These are phyloP conservation scores for Tolmerus cingulatus DNA, from an alignment of 2,888 invertebrate genomes.

Conservation along the genomic window DNA sequence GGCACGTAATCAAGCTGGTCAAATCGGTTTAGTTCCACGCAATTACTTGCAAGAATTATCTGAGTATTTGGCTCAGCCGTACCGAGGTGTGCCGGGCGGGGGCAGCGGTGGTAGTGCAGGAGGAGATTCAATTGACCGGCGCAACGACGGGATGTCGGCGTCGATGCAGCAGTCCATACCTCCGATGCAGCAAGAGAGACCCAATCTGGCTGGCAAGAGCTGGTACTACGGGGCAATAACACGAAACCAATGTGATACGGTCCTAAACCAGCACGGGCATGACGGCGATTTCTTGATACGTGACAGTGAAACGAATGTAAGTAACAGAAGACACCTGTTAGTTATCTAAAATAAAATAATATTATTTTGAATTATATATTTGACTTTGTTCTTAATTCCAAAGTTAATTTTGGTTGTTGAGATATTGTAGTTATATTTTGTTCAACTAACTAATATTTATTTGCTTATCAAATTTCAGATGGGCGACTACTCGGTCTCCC, in stretches of 20 bases:
- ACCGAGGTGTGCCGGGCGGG: constrained; percentile 68
- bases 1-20: constrained; percentile 91
- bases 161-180: constrained; percentile 54
- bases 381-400: too few species aligned
- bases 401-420: too few species aligned
- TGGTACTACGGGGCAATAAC: constrained; percentile 99
- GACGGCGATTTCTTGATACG: constrained; percentile 99
- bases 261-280: constrained; percentile 93
- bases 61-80: constrained; percentile 87
- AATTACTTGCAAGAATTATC: constrained; percentile 93
- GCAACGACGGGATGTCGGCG: constrained; percentile 60
- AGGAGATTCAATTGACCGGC: constrained; percentile 66
- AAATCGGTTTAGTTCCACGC: constrained; percentile 92
- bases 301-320: constrained; percentile 98
- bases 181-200: constrained; percentile 67
- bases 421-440: not conserved
- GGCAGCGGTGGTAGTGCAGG: constrained; percentile 62
- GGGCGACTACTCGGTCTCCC: constrained; percentile 97
- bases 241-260: constrained; percentile 93
- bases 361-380: not conserved
- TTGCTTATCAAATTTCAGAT: constrained; percentile 71
- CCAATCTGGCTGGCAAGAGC: constrained; percentile 80
- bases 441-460: constrained; percentile 7
- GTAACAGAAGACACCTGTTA: constrained; percentile 54
- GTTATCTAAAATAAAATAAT: not conserved